Conservation (phyloP, 2,888 invertebrate genomes). For the Laothoe populi region DNA sequence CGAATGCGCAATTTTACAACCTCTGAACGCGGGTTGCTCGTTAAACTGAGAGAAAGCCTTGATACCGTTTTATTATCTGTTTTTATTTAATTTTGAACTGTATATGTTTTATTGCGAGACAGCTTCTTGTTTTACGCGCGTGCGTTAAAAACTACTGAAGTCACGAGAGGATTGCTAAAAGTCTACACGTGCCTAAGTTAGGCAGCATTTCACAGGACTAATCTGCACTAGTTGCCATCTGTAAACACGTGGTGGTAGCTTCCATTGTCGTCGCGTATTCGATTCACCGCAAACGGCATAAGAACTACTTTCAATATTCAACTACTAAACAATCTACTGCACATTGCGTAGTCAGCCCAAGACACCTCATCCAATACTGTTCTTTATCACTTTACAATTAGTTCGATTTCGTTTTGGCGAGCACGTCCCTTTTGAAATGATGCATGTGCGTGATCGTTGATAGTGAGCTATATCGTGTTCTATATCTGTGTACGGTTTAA, state of each 20-base stretch:
- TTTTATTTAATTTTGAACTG: conserved; percentile 45
- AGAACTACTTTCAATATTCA: conserved; percentile 79
- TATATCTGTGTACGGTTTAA: conserved; percentile 43
- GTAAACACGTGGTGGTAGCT: conserved; percentile 76
- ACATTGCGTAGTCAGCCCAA: conserved; percentile 64
- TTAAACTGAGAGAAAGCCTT: conserved; percentile 50
- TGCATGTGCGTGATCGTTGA: conserved; percentile 50
- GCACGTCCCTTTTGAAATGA: conserved; percentile 43
- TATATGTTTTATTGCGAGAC: conserved; percentile 43
- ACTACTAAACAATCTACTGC: conserved; percentile 68
- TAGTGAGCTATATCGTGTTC: conserved; percentile 34
- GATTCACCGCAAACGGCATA: conserved; percentile 68
- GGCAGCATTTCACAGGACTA: conserved; percentile 55
- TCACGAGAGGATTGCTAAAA: conserved; percentile 49
- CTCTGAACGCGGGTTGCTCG: conserved; percentile 49
- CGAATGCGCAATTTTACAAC: conserved; percentile 50
- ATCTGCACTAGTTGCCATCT: conserved; percentile 67
- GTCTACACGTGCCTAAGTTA: conserved; percentile 70
- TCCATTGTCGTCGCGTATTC: conserved; percentile 62
- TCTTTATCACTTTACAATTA: conserved; percentile 59
- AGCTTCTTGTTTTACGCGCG: conserved; percentile 31
- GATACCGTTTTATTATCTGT: conserved; percentile 43
- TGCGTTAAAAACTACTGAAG: conserved; percentile 32
- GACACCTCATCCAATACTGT: conserved; percentile 53
- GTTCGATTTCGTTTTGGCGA: conserved; percentile 49